A percentile compares a stretch with the other conserved stretches of the same genome.
Evolutionary conservation across 1,140 invertebrate genomes (phyloP).

Genomic region (Bemisia tabaci): DNA sequence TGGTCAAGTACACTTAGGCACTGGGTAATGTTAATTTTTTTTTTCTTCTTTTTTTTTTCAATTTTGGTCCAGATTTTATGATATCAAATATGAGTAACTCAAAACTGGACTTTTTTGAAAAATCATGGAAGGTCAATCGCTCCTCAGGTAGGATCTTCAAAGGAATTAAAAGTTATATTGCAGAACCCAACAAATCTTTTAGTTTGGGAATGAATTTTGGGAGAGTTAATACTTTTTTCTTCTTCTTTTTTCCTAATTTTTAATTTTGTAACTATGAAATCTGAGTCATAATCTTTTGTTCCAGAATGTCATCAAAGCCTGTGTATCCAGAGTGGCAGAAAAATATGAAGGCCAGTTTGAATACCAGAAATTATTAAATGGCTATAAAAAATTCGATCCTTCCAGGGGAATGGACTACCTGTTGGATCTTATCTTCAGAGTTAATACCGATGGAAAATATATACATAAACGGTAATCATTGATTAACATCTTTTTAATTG

Average conservation of each 20-base stretch:
- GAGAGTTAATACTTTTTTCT: background rate
- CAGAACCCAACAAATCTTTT: background rate
- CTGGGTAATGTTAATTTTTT: no score
- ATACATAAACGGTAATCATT: constrained; percentile 28
- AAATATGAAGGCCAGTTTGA: constrained; percentile 39
- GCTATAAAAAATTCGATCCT: constrained; percentile 73
- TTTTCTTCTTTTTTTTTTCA: no score
- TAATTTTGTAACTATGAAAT: no score
- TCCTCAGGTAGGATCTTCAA: no score
- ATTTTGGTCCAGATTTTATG: no score
- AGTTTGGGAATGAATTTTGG: background rate
- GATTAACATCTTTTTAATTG: background rate
- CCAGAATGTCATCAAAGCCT: constrained; percentile 38
- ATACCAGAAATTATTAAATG: constrained; percentile 52
- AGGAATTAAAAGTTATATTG: no score
- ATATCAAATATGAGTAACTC: no score
- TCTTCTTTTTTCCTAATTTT: no score
- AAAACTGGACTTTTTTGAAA: no score
- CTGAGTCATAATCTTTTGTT: no score
- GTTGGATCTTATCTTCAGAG: constrained; percentile 51
- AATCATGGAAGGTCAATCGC: no score
- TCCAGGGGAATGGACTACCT: constrained; percentile 78
- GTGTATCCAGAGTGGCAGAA: constrained; percentile 38
- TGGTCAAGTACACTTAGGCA: no score
- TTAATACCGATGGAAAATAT: constrained; percentile 27